Evolutionary conservation across 1,140 invertebrate species (phyloP).

Genomic region (Drosophila watanabei): DNA sequence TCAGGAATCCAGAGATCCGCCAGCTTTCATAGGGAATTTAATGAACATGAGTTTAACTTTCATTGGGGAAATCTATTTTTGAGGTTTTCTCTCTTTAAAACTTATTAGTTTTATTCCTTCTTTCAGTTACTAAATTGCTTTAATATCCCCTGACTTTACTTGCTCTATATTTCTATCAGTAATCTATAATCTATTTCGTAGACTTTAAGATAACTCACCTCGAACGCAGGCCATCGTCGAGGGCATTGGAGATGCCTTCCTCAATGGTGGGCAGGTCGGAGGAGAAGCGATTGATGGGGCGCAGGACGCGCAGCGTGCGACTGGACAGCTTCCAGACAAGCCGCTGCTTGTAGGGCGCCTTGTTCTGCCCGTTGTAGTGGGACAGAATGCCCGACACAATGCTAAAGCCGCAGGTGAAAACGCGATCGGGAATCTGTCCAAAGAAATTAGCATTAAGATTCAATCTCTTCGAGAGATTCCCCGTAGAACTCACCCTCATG

Average conservation of each 20-base stretch:
- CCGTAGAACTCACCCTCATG: conserved; percentile 62
- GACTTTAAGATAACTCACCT: conserved; percentile 55
- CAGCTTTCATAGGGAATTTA: not conserved
- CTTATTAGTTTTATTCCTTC: no score
- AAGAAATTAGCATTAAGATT: conserved; percentile 16
- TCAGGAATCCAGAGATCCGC: conserved; percentile 9
- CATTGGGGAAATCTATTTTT: not conserved
- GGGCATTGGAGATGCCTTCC: conserved; percentile 86
- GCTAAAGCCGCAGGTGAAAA: conserved; percentile 88
- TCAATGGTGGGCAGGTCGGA: conserved; percentile 91
- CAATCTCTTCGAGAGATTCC: not conserved
- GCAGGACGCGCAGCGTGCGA: conserved; percentile 89
- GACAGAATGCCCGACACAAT: conserved; percentile 88
- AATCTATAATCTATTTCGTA: not conserved
- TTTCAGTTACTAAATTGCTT: not conserved
- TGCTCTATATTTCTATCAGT: not conserved
- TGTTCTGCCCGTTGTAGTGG: conserved; percentile 90
- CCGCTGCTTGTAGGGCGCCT: conserved; percentile 90
- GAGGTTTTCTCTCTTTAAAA: no score
- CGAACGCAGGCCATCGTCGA: conserved; percentile 82
- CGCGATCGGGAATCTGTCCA: conserved; percentile 89
- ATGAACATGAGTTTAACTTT: not conserved
- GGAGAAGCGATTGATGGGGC: conserved; percentile 91
- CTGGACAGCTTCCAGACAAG: conserved; percentile 91
- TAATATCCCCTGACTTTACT: not conserved